A percentile compares a stretch with the other conserved stretches of the same genome.
Evolutionary conservation across 2,113 vertebrate species (phyloP).

Genomic region (Cephalopterus ornatus): DNA sequence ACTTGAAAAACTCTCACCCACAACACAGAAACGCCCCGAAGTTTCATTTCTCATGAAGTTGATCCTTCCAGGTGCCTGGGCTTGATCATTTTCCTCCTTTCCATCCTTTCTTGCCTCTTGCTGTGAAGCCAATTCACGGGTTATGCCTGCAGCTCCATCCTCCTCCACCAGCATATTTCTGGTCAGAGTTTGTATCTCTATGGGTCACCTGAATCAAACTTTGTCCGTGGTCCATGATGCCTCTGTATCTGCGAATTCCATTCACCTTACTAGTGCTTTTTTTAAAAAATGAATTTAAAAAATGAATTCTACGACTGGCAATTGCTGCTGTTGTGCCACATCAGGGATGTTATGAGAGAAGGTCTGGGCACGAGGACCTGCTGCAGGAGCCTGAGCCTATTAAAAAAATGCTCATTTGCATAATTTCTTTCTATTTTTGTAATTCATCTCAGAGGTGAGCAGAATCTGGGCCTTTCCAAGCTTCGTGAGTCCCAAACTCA

Average conservation of each 20-base stretch:
- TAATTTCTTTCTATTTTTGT: neutral
- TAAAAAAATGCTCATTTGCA: neutral
- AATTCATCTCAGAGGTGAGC: neutral
- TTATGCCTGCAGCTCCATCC: neutral
- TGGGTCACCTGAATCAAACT: neutral
- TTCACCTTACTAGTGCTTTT: neutral
- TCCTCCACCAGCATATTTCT: neutral
- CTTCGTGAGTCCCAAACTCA: neutral
- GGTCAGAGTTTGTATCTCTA: neutral
- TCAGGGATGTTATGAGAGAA: neutral
- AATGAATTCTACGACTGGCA: neutral
- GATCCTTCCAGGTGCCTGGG: neutral
- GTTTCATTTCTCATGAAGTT: neutral
- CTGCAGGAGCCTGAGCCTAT: neutral
- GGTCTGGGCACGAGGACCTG: neutral
- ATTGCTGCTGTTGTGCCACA: fast-evolving
- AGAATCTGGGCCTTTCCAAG: neutral
- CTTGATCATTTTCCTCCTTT: neutral
- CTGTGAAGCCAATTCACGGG: neutral
- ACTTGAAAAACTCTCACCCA: neutral
- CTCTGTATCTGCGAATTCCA: neutral
- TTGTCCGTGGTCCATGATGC: neutral
- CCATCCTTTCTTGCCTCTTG: neutral
- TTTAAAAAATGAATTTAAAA: neutral
- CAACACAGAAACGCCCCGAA: neutral